These are phyloP conservation scores for Phaethornis superciliosus DNA, from an alignment of 2,113 vertebrate genomes.

Conservation along the genomic window DNA sequence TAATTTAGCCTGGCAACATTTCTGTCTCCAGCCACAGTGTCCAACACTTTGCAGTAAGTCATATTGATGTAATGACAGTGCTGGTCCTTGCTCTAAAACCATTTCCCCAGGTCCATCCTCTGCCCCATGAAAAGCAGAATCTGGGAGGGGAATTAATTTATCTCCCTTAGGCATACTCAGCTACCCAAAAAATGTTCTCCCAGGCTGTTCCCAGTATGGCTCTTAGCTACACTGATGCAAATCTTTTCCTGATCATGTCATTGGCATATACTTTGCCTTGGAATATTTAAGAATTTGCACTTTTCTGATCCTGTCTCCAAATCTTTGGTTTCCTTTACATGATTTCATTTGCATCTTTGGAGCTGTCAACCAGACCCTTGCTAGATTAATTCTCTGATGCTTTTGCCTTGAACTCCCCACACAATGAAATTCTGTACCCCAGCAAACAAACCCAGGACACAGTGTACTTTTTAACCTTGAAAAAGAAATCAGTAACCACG, in stretches of 20 bases:
- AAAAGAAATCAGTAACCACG: background rate
- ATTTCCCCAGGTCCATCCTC: background rate
- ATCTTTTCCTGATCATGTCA: constrained; percentile 25
- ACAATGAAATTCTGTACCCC: background rate
- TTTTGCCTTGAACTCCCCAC: background rate
- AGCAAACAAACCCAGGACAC: background rate
- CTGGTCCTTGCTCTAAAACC: background rate
- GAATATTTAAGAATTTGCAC: constrained; percentile 12
- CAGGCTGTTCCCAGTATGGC: constrained; percentile 16
- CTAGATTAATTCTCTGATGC: background rate
- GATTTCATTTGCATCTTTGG: background rate
- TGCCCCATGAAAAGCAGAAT: background rate
- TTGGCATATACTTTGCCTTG: background rate
- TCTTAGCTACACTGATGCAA: constrained; percentile 25
- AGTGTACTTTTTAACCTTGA: background rate
- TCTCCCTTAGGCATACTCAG: background rate
- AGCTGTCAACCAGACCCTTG: background rate
- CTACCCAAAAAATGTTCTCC: constrained; percentile 23
- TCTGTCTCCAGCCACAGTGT: background rate
- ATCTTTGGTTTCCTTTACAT: background rate
- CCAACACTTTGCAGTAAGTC: background rate
- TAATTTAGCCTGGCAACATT: background rate
- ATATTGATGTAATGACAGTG: background rate
- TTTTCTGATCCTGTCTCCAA: background rate
- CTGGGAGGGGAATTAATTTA: constrained; percentile 10